Percentiles rank a stretch among this genome's conserved stretches.
Conservation (phyloP, 2,888 invertebrate genomes). For the Noctua pronuba region DNA sequence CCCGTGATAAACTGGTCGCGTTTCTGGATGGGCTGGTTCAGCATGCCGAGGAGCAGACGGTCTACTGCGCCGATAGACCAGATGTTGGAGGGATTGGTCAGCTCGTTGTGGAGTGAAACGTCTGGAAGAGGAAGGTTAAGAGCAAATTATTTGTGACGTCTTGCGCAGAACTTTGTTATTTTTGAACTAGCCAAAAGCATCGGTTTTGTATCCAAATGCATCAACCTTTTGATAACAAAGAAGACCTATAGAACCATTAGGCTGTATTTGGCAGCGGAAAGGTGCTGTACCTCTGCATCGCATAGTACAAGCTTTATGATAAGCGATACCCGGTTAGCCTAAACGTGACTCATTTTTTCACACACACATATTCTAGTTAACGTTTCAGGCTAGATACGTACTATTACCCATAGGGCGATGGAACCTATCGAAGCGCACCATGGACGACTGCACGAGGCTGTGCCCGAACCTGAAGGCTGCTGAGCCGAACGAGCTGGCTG, state of each 20-base stretch:
- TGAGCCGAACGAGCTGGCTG: slow-evolving; percentile 94
- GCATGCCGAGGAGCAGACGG: slow-evolving; percentile 94
- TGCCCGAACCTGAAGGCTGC: slow-evolving; percentile 97
- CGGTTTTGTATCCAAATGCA: not conserved
- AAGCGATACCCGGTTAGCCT: not conserved
- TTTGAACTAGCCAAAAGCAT: not conserved
- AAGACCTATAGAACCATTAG: not conserved
- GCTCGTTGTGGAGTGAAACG: slow-evolving; percentile 95
- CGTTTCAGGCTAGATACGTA: slow-evolving; percentile 83
- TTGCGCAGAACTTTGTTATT: not conserved
- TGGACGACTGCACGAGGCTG: slow-evolving; percentile 95
- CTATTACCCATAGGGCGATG: slow-evolving; percentile 93
- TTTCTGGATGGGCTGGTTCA: slow-evolving; percentile 94
- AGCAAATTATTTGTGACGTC: not conserved
- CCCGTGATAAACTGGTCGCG: slow-evolving; percentile 95
- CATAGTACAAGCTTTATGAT: not conserved
- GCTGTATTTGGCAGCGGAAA: not conserved
- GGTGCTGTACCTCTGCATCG: not conserved
- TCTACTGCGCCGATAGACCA: slow-evolving; percentile 95
- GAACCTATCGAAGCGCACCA: slow-evolving; percentile 93
- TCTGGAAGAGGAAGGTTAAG: slow-evolving; percentile 86
- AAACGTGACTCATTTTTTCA: not conserved
- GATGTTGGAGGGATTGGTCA: slow-evolving; percentile 92
- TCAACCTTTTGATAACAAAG: not conserved
- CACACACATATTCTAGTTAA: not conserved